Percentiles rank a stretch among this genome's conserved stretches.
Conservation (phyloP, 2,113 vertebrate genomes). For the Ameiurus melas region DNA sequence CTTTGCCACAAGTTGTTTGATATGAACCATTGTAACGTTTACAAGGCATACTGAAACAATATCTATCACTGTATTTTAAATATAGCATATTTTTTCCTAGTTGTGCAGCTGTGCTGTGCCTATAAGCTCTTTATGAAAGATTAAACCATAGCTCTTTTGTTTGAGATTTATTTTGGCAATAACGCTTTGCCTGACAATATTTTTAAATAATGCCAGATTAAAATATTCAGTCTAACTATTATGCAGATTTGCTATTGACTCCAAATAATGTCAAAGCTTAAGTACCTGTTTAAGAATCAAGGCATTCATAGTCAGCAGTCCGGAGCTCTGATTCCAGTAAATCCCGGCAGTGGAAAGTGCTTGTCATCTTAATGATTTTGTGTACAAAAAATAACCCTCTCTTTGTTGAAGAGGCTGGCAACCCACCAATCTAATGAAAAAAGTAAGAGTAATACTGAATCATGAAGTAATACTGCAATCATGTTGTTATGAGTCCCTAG, state of each 20-base stretch:
- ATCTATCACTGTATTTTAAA: background rate
- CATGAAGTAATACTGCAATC: background rate
- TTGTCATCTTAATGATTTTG: constrained; percentile 17
- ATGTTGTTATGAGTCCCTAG: background rate
- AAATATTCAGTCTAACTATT: background rate
- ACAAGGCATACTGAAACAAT: background rate
- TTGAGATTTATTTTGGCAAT: background rate
- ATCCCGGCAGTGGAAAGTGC: constrained; percentile 1
- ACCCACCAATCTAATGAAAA: background rate
- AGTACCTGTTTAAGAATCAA: background rate
- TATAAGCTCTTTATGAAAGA: background rate
- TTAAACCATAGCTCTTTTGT: background rate
- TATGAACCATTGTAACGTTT: background rate
- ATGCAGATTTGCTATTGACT: background rate
- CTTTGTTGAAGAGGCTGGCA: background rate
- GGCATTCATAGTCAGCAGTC: background rate
- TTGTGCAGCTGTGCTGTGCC: background rate
- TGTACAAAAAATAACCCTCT: background rate
- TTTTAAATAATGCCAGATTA: background rate
- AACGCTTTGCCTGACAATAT: background rate
- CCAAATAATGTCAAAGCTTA: background rate
- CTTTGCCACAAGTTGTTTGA: background rate
- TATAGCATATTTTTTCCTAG: background rate
- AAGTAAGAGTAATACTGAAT: background rate
- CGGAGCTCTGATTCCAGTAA: background rate